A percentile compares a stretch with the other conserved stretches of the same genome.
These are phyloP conservation scores for Pasiphila rectangulata DNA, from an alignment of 2,888 invertebrate genomes.

Conservation along the genomic window DNA sequence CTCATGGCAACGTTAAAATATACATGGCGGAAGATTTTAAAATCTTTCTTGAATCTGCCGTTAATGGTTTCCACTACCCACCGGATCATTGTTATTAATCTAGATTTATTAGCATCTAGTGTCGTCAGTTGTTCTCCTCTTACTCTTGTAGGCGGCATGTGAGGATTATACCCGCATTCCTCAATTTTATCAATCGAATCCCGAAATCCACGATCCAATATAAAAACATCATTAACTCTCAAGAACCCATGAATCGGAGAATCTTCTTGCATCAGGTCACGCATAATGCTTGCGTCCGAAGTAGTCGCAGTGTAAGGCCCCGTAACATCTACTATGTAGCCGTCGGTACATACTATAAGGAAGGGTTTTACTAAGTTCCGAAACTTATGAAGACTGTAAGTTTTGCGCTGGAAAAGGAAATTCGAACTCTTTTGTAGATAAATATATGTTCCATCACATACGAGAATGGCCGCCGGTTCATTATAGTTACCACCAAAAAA, in stretches of 20 bases:
- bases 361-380: conserved; percentile 17
- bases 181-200: conserved; percentile 5
- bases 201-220: conserved; percentile 18
- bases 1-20: conserved; percentile 4
- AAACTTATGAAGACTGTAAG: conserved; percentile 18
- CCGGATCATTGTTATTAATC: conserved; percentile 12
- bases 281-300: conserved; percentile 18
- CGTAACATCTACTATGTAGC: conserved; percentile 17
- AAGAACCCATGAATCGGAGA: conserved; percentile 1
- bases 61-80: conserved; percentile 4
- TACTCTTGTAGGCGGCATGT: conserved; percentile 14
- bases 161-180: conserved; percentile 10
- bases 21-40: conserved; percentile 3
- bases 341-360: conserved; percentile 17
- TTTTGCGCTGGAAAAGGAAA: conserved; percentile 12
- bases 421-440: conserved; percentile 23
- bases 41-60: conserved; percentile 3
- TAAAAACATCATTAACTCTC: conserved; percentile 12
- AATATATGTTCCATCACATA: conserved; percentile 19
- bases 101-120: conserved; percentile 12
- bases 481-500: conserved; percentile 16
- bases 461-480: conserved; percentile 9
- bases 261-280: conserved; percentile 10
- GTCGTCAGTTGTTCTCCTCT: conserved; percentile 5
- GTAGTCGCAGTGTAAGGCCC: conserved; percentile 19